A percentile compares a stretch with the other conserved stretches of the same genome.
These are phyloP conservation scores for Atlantisia rogersi DNA, from an alignment of 2,113 vertebrate species.

Conservation along the genomic window DNA sequence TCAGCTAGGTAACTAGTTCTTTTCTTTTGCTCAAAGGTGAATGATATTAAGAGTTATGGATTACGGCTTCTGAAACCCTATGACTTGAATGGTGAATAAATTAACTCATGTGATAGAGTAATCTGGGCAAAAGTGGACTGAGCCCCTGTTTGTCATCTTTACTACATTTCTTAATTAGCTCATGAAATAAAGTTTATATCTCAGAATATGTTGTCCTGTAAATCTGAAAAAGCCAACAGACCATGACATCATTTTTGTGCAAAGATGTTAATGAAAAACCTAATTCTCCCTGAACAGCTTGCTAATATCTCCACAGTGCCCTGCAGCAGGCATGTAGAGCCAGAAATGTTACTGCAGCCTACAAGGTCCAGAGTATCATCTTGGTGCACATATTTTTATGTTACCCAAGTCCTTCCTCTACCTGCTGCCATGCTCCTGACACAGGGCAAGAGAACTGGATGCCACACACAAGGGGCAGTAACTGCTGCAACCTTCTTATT, in stretches of 20 bases:
- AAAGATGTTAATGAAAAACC: not conserved
- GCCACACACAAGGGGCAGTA: not conserved
- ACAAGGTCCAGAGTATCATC: not conserved
- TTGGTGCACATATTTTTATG: not conserved
- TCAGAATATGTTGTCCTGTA: not conserved
- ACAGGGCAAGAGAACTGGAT: not conserved
- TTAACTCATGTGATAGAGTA: not conserved
- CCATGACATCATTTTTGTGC: not conserved
- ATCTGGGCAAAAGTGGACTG: not conserved
- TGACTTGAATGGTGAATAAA: not conserved
- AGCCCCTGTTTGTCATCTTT: not conserved
- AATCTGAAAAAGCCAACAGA: rapidly evolving
- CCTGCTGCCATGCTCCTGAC: not conserved
- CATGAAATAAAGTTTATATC: not conserved
- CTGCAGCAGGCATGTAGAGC: not conserved
- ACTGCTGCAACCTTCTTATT: not conserved
- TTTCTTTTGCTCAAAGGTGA: not conserved
- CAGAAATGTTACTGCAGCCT: not conserved
- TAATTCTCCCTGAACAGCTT: not conserved
- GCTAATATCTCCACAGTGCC: not conserved
- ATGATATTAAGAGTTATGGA: not conserved
- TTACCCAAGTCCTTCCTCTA: not conserved
- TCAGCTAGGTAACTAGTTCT: not conserved
- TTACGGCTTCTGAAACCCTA: not conserved
- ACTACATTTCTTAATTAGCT: not conserved